Conservation (phyloP, 92 coral and sea anemone species). For the Blastomussa wellsi region DNA sequence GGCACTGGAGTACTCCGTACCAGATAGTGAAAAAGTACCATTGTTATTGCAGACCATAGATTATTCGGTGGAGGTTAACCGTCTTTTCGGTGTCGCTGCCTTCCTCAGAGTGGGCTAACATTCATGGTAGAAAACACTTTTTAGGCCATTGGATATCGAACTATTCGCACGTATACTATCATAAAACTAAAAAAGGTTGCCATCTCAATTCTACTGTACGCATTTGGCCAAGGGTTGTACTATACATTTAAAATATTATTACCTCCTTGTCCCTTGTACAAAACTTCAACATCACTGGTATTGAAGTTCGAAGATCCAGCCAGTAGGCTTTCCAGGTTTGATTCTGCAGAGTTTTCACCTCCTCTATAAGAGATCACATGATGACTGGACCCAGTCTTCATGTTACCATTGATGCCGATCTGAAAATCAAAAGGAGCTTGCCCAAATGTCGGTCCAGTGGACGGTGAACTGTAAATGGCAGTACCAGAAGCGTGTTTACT, state of each 20-base stretch:
- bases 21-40: too few relatives aligned
- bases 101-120: too few relatives aligned
- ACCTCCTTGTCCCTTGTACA: conserved; percentile 51
- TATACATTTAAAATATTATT: too few relatives aligned
- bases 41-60: too few relatives aligned
- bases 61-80: too few relatives aligned
- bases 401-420: conserved; percentile 47
- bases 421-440: conserved; percentile 59
- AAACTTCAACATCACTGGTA: conserved; percentile 53
- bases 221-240: background rate
- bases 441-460: conserved; percentile 61
- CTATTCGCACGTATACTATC: too few relatives aligned
- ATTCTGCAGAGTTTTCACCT: background rate
- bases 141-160: too few relatives aligned
- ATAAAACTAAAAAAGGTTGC: too few relatives aligned
- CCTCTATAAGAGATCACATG: conserved; percentile 28
- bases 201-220: too few relatives aligned
- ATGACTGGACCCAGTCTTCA: conserved; percentile 39
- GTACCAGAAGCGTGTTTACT: conserved; percentile 2
- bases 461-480: conserved; percentile 28
- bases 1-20: too few relatives aligned
- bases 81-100: too few relatives aligned
- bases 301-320: conserved; percentile 25
- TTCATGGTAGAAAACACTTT: too few relatives aligned
- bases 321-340: conserved; percentile 8